phyloP scores from a whole-genome alignment of 2,113 vertebrate species.

The Nymphicus hollandicus region DNA sequence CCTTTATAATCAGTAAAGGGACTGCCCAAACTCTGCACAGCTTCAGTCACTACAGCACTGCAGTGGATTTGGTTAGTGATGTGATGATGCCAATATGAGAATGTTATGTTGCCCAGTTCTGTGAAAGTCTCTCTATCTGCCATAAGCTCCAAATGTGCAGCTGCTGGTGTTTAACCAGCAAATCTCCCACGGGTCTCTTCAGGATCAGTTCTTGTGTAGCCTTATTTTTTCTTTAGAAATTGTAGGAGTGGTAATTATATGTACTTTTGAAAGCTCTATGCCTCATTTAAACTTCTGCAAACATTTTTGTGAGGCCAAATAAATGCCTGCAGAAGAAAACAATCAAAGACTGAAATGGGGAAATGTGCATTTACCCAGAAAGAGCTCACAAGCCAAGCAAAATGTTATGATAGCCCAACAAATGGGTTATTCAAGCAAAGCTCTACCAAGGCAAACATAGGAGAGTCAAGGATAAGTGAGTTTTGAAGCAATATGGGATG shows the following conservation, averaged over 20 bases:
- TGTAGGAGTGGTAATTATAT: slow-evolving; percentile 70
- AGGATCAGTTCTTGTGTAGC: neutral
- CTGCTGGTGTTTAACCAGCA: no score
- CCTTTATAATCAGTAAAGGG: rapidly evolving
- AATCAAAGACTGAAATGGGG: slow-evolving; percentile 64
- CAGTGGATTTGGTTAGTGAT: neutral
- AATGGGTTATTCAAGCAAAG: slow-evolving; percentile 70
- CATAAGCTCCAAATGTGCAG: no score
- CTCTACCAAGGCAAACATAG: slow-evolving; percentile 74
- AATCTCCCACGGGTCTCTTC: no score
- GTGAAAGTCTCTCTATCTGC: no score
- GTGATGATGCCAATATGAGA: neutral
- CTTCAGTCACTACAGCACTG: neutral
- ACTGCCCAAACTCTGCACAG: neutral
- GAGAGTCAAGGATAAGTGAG: slow-evolving; percentile 60
- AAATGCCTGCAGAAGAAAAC: slow-evolving; percentile 69
- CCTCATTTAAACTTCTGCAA: slow-evolving; percentile 72
- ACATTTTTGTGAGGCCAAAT: slow-evolving; percentile 69
- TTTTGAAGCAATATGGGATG: slow-evolving; percentile 59
- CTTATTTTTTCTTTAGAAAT: slow-evolving; percentile 64
- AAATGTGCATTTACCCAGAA: slow-evolving; percentile 63
- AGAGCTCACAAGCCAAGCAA: slow-evolving; percentile 72
- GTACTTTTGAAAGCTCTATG: slow-evolving; percentile 68
- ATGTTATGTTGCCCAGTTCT: neutral
- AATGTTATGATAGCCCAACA: slow-evolving; percentile 77